Percentiles rank a stretch among this genome's conserved stretches.
Evolutionary conservation across 2,797 vertebrate genomes (phyloP).

Genomic region (Intellagama lesueurii): DNA sequence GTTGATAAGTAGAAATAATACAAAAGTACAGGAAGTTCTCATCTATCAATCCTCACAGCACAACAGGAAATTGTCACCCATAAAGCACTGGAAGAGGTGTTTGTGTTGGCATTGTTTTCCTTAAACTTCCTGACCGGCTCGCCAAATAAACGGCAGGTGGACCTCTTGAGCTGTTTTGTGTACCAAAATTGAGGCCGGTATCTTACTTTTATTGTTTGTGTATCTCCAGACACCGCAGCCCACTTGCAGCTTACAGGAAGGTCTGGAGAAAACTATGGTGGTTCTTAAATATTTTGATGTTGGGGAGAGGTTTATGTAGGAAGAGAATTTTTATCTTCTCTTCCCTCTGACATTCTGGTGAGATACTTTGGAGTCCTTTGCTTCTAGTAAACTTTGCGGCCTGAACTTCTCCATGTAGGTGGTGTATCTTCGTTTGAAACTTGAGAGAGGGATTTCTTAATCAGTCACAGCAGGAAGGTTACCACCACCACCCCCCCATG

Average conservation of each 20-base stretch:
- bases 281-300: conserved; percentile 17
- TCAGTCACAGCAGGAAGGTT: neutral
- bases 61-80: conserved; percentile 76
- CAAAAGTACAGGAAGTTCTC: conserved; percentile 74
- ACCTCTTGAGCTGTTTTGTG: conserved; percentile 34
- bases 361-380: neutral
- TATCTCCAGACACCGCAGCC: conserved; percentile 26
- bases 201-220: conserved; percentile 39
- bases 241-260: neutral
- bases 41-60: conserved; percentile 71
- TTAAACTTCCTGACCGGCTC: conserved; percentile 52
- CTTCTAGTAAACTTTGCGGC: neutral
- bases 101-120: conserved; percentile 60
- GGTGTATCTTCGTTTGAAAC: neutral
- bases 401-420: neutral
- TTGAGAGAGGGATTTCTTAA: neutral
- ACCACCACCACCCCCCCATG: neutral
- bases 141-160: conserved; percentile 67
- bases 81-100: conserved; percentile 64
- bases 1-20: conserved; percentile 78
- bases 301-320: conserved; percentile 1
- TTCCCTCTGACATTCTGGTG: neutral
- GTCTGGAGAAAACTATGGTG: conserved; percentile 9
- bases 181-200: conserved; percentile 1
- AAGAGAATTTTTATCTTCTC: neutral